phyloP scores from a whole-genome alignment of 2,888 invertebrate species.

The Drosophila incognita region DNA sequence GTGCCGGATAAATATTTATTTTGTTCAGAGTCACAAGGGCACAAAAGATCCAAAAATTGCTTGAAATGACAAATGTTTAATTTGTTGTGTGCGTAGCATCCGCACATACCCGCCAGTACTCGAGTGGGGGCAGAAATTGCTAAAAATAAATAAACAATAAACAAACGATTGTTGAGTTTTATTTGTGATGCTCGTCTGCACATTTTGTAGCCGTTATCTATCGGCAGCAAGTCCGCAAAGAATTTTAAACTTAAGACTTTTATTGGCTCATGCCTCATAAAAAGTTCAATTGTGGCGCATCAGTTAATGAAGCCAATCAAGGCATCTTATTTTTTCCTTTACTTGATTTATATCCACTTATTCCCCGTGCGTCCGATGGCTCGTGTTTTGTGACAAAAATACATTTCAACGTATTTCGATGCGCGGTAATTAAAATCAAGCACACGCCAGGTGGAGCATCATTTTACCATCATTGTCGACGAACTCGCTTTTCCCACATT shows the following conservation, averaged over 20 bases:
- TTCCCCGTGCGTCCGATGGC: background rate
- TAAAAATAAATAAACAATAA: slow-evolving; percentile 69
- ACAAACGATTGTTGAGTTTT: slow-evolving; percentile 47
- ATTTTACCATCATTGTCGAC: slow-evolving; percentile 1
- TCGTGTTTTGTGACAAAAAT: background rate
- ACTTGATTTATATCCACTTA: background rate
- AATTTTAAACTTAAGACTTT: slow-evolving; percentile 55
- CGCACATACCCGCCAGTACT: slow-evolving; percentile 15
- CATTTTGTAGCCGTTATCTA: slow-evolving; percentile 53
- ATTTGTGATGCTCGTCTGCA: slow-evolving; percentile 47
- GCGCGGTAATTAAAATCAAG: slow-evolving; percentile 28
- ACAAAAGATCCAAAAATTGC: slow-evolving; percentile 42
- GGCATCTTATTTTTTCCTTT: slow-evolving; percentile 3
- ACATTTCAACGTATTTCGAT: background rate
- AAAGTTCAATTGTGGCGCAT: slow-evolving; percentile 30
- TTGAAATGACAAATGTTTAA: slow-evolving; percentile 73
- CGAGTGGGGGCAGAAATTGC: slow-evolving; percentile 13
- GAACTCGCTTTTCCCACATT: background rate
- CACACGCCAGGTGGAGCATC: slow-evolving; percentile 7
- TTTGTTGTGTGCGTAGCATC: slow-evolving; percentile 60
- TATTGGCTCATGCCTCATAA: slow-evolving; percentile 46
- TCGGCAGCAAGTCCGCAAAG: slow-evolving; percentile 42
- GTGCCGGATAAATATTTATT: slow-evolving; percentile 2
- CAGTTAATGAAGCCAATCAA: slow-evolving; percentile 42
- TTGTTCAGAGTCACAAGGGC: slow-evolving; percentile 22